Conservation (phyloP, 2,113 vertebrate species). For the Notiomystis cincta region DNA sequence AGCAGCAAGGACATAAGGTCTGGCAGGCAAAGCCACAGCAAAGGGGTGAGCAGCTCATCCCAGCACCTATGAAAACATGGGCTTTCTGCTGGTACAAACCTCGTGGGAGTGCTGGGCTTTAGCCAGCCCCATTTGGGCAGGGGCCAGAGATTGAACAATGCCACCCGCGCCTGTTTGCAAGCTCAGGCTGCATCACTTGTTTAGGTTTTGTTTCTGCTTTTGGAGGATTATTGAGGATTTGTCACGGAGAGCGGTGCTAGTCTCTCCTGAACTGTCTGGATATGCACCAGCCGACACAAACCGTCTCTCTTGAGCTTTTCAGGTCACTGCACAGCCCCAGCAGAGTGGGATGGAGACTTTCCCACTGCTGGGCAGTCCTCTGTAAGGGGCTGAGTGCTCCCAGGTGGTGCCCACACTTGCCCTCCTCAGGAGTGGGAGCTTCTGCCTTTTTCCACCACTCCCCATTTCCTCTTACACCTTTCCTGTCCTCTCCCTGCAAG, state of each 20-base stretch:
- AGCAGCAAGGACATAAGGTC: background rate
- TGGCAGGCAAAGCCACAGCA: background rate
- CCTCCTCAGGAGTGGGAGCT: background rate
- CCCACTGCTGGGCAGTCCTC: background rate
- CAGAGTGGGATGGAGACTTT: background rate
- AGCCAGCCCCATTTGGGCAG: background rate
- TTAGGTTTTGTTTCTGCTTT: slow-evolving; percentile 12
- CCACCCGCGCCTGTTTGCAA: background rate
- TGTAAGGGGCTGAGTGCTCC: background rate
- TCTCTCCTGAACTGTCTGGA: background rate
- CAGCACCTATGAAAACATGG: accelerated
- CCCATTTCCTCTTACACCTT: background rate
- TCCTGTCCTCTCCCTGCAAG: background rate
- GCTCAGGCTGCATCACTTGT: background rate
- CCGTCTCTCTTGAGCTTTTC: background rate
- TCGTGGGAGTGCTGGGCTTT: background rate
- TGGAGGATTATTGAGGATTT: background rate
- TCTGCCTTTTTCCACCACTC: background rate
- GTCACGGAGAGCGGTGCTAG: accelerated
- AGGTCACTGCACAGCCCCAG: background rate
- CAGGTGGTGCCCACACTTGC: accelerated
- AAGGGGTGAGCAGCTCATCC: background rate
- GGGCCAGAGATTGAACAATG: background rate
- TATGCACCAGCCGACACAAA: accelerated
- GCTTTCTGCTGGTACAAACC: background rate